Evolutionary conservation across 2,797 vertebrate genomes (phyloP).

Genomic region (Podarcis siculus): DNA sequence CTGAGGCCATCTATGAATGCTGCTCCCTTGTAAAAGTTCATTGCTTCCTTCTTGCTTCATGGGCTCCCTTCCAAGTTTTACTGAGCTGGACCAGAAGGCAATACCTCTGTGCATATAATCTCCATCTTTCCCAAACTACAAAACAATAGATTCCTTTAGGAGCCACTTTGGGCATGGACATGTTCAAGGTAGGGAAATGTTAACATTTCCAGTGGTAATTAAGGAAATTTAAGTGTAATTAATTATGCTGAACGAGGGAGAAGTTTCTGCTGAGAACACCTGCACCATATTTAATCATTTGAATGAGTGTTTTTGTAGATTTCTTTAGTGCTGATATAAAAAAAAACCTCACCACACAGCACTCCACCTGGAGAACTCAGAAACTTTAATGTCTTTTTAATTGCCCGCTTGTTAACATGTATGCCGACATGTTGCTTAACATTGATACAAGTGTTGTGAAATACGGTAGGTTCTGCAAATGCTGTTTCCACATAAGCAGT

Average conservation of each 20-base stretch:
- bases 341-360: background rate
- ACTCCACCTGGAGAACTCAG: conserved; percentile 1
- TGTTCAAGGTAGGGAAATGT: background rate
- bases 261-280: conserved; percentile 17
- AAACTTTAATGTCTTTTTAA: conserved; percentile 27
- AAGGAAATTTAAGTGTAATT: conserved; percentile 1
- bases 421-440: conserved; percentile 1
- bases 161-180: background rate
- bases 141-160: background rate
- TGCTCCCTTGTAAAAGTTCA: background rate
- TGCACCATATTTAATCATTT: conserved; percentile 10
- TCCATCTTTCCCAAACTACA: background rate
- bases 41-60: background rate
- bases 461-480: conserved; percentile 1
- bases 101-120: background rate
- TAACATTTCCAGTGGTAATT: conserved; percentile 10
- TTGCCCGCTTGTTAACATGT: conserved; percentile 7
- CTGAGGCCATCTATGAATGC: background rate
- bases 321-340: background rate
- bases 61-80: background rate
- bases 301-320: background rate
- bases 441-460: background rate
- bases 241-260: conserved; percentile 11
- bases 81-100: background rate
- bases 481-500: background rate